Evolutionary conservation across 2,113 vertebrate genomes (phyloP).

Genomic region (Capricornis sumatraensis): DNA sequence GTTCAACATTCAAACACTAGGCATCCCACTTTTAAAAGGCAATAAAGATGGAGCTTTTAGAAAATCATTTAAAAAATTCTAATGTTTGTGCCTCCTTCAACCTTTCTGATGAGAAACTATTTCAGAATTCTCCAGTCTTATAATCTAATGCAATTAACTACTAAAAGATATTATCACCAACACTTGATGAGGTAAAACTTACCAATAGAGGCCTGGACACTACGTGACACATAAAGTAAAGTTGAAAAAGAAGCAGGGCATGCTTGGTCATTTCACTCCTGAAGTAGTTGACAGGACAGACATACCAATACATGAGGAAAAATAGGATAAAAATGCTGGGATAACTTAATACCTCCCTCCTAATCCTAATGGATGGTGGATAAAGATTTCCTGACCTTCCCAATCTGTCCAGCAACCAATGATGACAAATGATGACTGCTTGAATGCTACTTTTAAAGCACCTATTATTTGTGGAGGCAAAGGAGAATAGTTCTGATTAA

Average conservation of each 20-base stretch:
- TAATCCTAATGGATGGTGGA: neutral
- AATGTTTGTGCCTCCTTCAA: neutral
- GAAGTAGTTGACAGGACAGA: neutral
- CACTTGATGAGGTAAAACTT: neutral
- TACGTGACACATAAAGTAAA: neutral
- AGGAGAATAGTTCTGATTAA: neutral
- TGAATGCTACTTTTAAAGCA: slow-evolving; percentile 3
- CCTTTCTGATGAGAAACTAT: neutral
- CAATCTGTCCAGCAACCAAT: neutral
- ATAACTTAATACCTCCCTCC: neutral
- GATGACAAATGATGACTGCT: neutral
- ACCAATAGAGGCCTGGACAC: neutral
- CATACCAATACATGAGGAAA: neutral
- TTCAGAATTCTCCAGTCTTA: neutral
- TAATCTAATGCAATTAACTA: neutral
- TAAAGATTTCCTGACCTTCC: neutral
- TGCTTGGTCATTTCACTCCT: neutral
- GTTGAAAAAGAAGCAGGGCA: neutral
- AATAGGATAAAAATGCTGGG: neutral
- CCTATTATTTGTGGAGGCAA: neutral
- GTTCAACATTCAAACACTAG: neutral
- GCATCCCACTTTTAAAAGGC: neutral
- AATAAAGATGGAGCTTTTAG: neutral
- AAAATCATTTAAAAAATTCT: slow-evolving; percentile 22
- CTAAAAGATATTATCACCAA: neutral